Conservation (phyloP, 1,140 invertebrate species). For the Saxidomus purpurata region DNA sequence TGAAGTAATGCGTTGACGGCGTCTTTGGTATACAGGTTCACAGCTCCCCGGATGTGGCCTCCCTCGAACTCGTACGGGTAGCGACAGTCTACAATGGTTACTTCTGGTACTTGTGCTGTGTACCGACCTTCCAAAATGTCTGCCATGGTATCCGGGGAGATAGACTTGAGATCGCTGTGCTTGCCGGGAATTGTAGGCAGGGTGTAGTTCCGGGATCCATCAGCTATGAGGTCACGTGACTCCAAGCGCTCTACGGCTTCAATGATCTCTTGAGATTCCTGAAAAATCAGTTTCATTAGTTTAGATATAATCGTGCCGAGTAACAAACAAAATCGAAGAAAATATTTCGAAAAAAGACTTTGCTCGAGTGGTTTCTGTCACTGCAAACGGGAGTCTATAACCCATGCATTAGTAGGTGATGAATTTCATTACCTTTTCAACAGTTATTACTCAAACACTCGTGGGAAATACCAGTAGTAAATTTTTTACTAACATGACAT, state of each 20-base stretch:
- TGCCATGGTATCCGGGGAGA: slow-evolving; percentile 89
- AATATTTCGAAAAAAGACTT: not conserved
- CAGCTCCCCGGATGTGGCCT: slow-evolving; percentile 95
- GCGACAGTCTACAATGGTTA: slow-evolving; percentile 88
- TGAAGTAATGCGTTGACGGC: slow-evolving; percentile 87
- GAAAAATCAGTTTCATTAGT: no score
- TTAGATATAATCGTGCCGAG: not conserved
- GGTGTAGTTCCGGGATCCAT: slow-evolving; percentile 92
- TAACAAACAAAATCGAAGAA: not conserved
- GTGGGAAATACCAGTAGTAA: no score
- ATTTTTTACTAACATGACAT: not conserved
- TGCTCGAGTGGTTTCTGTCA: not conserved
- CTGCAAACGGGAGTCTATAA: not conserved
- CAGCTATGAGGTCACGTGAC: slow-evolving; percentile 87
- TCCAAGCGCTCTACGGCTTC: slow-evolving; percentile 39
- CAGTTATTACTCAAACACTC: no score
- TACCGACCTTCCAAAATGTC: slow-evolving; percentile 76
- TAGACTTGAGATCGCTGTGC: slow-evolving; percentile 95
- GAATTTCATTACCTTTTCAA: no score
- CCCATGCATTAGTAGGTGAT: not conserved
- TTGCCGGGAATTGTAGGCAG: slow-evolving; percentile 92
- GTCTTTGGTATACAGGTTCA: slow-evolving; percentile 93
- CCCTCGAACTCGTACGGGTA: slow-evolving; percentile 99
- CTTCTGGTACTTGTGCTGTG: slow-evolving; percentile 77
- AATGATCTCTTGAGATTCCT: not conserved